phyloP scores from a whole-genome alignment of 1,140 invertebrate genomes.

The Cherax destructor region DNA sequence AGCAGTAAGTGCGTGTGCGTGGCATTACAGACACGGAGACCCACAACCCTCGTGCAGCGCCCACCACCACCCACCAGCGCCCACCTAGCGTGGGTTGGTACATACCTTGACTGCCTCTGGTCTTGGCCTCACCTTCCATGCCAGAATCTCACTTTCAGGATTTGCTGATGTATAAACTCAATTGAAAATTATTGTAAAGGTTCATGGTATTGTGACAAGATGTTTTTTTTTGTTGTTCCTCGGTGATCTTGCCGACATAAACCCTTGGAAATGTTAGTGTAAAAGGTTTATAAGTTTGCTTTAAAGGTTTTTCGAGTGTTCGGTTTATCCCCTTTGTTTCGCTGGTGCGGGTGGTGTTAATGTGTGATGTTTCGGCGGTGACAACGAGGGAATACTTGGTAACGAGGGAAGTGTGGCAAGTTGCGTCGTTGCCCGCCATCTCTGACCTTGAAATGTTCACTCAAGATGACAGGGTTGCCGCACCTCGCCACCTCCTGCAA shows the following conservation, averaged over 20 bases:
- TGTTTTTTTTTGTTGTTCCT: background rate
- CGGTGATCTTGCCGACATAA: background rate
- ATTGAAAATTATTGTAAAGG: background rate
- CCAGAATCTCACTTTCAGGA: background rate
- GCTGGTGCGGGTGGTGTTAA: too few relatives aligned
- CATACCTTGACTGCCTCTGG: too few relatives aligned
- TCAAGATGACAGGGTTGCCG: background rate
- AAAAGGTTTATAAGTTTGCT: background rate
- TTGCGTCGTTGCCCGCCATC: background rate
- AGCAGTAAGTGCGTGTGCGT: background rate
- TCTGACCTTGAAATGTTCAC: conserved; percentile 12
- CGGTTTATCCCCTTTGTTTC: too few relatives aligned
- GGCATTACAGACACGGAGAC: background rate
- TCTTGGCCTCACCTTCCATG: background rate
- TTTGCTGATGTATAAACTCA: background rate
- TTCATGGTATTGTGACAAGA: background rate
- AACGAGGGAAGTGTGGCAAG: background rate
- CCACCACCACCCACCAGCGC: background rate
- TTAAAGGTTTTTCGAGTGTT: too few relatives aligned
- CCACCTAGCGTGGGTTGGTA: background rate
- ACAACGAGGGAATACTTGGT: background rate
- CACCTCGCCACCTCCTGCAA: background rate
- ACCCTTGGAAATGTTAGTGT: background rate
- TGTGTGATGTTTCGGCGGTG: background rate
- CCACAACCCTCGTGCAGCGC: background rate